Conservation (phyloP, 64 coral and sea anemone species). For the Cladopsammia gracilis region DNA sequence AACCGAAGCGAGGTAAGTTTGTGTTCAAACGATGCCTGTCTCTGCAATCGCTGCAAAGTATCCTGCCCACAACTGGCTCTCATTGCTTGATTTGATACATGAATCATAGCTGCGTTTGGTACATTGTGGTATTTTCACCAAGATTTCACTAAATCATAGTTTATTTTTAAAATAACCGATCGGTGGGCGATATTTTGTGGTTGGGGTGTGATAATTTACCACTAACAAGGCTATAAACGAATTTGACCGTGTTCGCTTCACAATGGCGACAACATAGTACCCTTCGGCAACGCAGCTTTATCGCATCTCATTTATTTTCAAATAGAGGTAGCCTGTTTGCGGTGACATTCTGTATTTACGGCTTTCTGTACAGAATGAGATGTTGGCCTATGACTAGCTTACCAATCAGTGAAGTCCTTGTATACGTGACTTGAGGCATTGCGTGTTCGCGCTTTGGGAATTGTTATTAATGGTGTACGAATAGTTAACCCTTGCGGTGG, state of each 20-base stretch:
- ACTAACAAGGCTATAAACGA: conserved; percentile 39
- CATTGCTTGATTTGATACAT: neutral
- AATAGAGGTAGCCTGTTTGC: neutral
- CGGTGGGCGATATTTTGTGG: conserved; percentile 16
- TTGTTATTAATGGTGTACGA: conserved; percentile 15
- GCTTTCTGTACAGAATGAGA: neutral
- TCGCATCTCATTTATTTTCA: neutral
- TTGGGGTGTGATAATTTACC: conserved; percentile 3
- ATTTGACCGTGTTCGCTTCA: conserved; percentile 16
- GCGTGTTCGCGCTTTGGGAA: conserved; percentile 46
- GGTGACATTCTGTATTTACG: neutral
- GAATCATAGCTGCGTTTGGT: neutral
- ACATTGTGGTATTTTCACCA: neutral
- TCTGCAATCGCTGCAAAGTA: neutral
- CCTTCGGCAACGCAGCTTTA: neutral
- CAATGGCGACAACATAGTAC: neutral
- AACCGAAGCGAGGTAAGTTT: conserved; percentile 74
- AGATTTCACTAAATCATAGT: conserved; percentile 3
- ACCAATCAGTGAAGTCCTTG: conserved; percentile 22
- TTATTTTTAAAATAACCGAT: conserved; percentile 15
- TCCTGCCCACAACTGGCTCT: neutral
- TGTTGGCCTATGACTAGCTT: conserved; percentile 38
- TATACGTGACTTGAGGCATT: conserved; percentile 40
- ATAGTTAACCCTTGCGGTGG: neutral
- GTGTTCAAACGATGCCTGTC: neutral